Percentiles rank a stretch among this genome's conserved stretches.
These are phyloP conservation scores for Glyphotaelius pellucidus DNA, from an alignment of 2,888 invertebrate genomes.

Conservation along the genomic window DNA sequence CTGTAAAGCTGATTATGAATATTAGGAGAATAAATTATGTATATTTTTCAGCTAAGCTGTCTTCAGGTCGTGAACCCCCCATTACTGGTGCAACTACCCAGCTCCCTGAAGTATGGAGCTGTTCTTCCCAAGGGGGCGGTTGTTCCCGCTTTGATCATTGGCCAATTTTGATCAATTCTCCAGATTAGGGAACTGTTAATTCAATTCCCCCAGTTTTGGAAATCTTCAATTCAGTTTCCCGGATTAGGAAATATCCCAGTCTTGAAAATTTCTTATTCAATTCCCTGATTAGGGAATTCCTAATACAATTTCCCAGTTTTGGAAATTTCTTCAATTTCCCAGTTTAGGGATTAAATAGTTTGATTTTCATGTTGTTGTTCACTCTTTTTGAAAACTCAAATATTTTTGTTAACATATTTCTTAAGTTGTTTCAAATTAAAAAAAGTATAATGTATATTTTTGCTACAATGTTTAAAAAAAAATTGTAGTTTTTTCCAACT, in stretches of 20 bases:
- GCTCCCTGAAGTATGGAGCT: slow-evolving; percentile 34
- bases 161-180: background rate
- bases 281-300: too few species aligned
- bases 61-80: slow-evolving; percentile 86
- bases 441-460: background rate
- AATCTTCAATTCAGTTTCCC: too few species aligned
- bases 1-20: too few species aligned
- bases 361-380: background rate
- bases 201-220: too few species aligned
- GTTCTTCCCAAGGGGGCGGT: slow-evolving; percentile 31
- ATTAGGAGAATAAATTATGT: too few species aligned
- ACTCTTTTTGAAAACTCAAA: background rate
- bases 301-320: background rate
- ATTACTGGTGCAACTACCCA: slow-evolving; percentile 85
- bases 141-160: slow-evolving; percentile 40
- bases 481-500: background rate
- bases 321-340: too few species aligned
- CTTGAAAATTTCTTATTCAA: too few species aligned
- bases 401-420: background rate
- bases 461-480: too few species aligned
- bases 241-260: too few species aligned
- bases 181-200: background rate
- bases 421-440: background rate
- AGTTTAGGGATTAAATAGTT: too few species aligned
- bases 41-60: slow-evolving; percentile 83